Evolutionary conservation across 2,888 invertebrate genomes (phyloP).

Genomic region (Lepidocyrtoides sp.): DNA sequence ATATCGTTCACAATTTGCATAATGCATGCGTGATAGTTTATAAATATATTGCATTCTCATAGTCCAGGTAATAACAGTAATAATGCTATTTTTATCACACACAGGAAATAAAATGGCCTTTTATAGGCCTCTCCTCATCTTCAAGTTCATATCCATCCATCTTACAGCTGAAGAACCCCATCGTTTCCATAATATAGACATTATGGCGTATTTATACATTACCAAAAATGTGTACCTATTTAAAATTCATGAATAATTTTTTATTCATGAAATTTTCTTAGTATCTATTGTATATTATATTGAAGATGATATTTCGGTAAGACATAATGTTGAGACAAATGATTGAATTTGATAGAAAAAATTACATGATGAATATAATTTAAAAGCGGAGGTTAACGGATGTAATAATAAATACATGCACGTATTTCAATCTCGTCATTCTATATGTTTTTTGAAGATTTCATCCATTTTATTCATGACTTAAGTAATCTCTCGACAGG

Average conservation of each 20-base stretch:
- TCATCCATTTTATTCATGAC: too few relatives aligned
- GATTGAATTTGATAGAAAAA: neutral
- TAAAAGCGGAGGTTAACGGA: conserved; percentile 45
- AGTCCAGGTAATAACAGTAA: neutral
- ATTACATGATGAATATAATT: conserved; percentile 18
- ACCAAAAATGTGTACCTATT: neutral
- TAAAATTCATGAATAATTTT: conserved; percentile 2
- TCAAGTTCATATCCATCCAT: conserved; percentile 57
- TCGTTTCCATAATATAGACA: conserved; percentile 3
- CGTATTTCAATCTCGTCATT: too few relatives aligned
- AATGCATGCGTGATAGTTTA: conserved; percentile 16
- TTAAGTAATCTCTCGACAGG: too few relatives aligned
- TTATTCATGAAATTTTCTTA: neutral
- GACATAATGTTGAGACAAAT: too few relatives aligned
- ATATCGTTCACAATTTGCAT: conserved; percentile 12
- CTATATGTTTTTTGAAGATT: too few relatives aligned
- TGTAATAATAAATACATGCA: too few relatives aligned
- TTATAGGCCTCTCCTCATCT: conserved; percentile 29
- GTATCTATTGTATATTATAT: neutral
- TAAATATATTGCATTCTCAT: conserved; percentile 20
- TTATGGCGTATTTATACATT: neutral
- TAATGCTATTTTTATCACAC: neutral
- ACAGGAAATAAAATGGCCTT: conserved; percentile 66
- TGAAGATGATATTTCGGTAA: neutral
- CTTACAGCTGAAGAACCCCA: neutral